Base-by-base conservation (phyloP, 2,888 invertebrate species). In the Apodemia hepburni region DNA sequence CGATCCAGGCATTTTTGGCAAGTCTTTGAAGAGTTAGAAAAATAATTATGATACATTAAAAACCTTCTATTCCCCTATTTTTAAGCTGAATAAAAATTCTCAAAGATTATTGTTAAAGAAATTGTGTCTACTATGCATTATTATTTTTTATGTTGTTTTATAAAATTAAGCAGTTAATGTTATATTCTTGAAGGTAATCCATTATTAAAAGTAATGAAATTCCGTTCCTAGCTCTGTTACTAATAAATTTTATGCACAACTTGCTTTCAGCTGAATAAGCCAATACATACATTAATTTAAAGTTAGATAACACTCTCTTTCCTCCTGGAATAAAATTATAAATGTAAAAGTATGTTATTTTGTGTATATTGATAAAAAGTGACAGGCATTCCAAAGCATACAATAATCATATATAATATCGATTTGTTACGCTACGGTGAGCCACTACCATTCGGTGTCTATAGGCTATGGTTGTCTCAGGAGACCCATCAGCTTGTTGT, bases 181-280 rank as follows among this genome's bases (percentile, higher is more conserved):
- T 18, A 51, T 51, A 51, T 51, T 3, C 12, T 51, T 51, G 11
- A 51, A 49, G 38, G 12, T 42, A 4, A 42, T n/a, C 1, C 12
- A 42, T 42, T 15, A 42, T 15, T 42, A 42, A 42, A 3, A 51
- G 3, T 51, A 22, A 51, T 22, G 33, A 45, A 59, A 42, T 61
- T 58, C 61, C 62, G 69, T 69, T 69, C 69, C 69, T 69, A 68
- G 38, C 59, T 66, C 65, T 67, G 69, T 68, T 69, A 69, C 68
- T 69, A 69, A 67, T 63, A 60, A 61, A 64, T 64, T 60, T 58
- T 59, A 64, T 67, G 69, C 69, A 69, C 68, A 68, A 68, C 63
- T 69, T 63, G 61, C 63, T 69, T 68, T 54, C 17, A 61, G 57
- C 27, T 42, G 57, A 22, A 22, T 18, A 18, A 51, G 22, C 51